These are phyloP conservation scores for Cardinalis cardinalis DNA, from an alignment of 2,113 vertebrate species.

Conservation along the genomic window DNA sequence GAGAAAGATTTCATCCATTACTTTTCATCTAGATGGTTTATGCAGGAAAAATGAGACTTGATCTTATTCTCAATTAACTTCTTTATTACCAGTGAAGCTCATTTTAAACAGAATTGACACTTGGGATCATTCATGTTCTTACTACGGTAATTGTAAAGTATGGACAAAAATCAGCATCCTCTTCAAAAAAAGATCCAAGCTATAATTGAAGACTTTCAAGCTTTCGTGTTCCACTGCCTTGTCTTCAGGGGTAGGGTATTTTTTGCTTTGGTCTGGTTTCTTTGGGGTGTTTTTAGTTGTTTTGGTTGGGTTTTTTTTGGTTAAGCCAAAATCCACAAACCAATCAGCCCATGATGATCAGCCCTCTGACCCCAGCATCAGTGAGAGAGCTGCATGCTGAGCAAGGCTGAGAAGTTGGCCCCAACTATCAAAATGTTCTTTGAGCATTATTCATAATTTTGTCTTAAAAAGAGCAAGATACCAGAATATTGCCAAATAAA, in stretches of 20 bases:
- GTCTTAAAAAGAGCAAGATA: not conserved
- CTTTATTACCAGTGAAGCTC: not conserved
- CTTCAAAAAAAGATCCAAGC: not conserved
- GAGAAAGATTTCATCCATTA: not conserved
- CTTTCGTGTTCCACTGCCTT: not conserved
- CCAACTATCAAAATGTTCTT: not conserved
- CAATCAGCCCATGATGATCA: not conserved
- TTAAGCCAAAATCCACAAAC: not conserved
- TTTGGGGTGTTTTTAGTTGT: rapidly evolving
- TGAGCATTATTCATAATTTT: rapidly evolving
- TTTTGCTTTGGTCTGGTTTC: not conserved
- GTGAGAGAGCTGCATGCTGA: not conserved
- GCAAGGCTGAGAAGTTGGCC: not conserved
- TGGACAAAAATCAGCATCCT: not conserved
- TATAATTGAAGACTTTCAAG: not conserved
- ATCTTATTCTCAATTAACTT: not conserved
- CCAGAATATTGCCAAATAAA: not conserved
- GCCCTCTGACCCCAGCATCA: not conserved
- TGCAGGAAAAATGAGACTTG: not conserved
- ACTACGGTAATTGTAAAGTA: not conserved
- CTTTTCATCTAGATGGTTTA: not conserved
- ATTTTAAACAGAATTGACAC: not conserved
- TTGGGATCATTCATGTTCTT: not conserved
- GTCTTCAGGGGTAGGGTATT: not conserved
- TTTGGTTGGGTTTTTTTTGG: too few species aligned